Conservation (phyloP, 2,797 vertebrate genomes). For the Lithobates pipiens region DNA sequence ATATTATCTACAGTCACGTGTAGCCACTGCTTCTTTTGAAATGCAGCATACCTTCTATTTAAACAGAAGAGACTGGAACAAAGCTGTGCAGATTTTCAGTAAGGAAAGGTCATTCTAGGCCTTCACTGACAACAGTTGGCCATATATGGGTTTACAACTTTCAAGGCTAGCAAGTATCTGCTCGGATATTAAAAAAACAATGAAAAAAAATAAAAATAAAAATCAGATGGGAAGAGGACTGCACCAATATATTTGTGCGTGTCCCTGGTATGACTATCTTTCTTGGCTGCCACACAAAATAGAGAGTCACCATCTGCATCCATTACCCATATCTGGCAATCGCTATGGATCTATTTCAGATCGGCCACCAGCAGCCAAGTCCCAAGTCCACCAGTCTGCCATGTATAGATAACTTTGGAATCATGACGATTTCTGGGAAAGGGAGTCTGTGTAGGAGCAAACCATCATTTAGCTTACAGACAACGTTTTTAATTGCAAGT, state of each 20-base stretch:
- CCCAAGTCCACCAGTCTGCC: too few relatives aligned
- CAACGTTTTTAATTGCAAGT: too few relatives aligned
- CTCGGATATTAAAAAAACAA: neutral
- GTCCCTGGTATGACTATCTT: neutral
- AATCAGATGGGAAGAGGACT: neutral
- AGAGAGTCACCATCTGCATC: neutral
- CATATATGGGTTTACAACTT: neutral
- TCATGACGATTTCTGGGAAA: too few relatives aligned
- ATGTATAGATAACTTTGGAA: too few relatives aligned
- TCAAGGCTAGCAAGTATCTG: neutral
- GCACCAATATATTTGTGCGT: neutral
- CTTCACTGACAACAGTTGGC: neutral
- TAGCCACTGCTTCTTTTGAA: neutral
- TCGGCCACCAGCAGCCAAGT: too few relatives aligned
- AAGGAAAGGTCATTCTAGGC: neutral
- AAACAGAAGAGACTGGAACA: too few relatives aligned
- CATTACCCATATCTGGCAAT: neutral
- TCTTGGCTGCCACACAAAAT: neutral
- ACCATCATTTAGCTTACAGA: too few relatives aligned
- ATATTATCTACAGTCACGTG: neutral
- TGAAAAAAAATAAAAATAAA: too few relatives aligned
- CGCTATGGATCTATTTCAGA: neutral
- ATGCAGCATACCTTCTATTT: too few relatives aligned
- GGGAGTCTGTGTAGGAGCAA: too few relatives aligned
- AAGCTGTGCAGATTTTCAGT: neutral